Conservation (phyloP, 1,140 invertebrate species). For the Gryllus bimaculatus region DNA sequence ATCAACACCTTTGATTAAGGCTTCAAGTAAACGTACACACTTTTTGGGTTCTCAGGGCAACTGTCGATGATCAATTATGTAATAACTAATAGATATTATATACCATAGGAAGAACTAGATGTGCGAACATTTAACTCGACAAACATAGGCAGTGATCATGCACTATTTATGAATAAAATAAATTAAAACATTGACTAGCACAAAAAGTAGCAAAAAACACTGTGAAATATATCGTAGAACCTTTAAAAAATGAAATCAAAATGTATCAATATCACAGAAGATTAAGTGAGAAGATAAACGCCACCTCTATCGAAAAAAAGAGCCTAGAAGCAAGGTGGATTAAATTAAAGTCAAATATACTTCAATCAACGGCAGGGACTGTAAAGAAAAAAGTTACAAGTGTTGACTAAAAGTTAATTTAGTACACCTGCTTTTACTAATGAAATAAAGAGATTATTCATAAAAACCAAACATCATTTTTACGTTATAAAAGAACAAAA, state of each 20-base stretch:
- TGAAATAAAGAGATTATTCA: background rate
- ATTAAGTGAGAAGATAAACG: background rate
- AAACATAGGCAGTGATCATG: background rate
- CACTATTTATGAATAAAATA: background rate
- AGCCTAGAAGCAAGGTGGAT: background rate
- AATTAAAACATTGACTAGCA: constrained; percentile 3
- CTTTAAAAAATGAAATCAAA: background rate
- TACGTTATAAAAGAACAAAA: background rate
- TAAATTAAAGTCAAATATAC: background rate
- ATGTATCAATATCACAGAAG: background rate
- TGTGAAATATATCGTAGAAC: background rate
- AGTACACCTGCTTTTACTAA: background rate
- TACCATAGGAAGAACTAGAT: background rate
- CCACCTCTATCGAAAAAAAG: background rate
- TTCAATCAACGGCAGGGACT: background rate
- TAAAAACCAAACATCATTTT: background rate
- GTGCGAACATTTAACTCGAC: background rate
- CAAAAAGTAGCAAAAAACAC: background rate
- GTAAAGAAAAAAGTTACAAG: background rate
- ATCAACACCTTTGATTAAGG: background rate
- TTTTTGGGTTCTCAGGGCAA: background rate
- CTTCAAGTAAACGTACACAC: background rate
- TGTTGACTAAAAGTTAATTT: background rate
- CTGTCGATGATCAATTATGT: background rate
- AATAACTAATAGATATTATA: background rate